Conservation (phyloP, 2,797 vertebrate genomes). For the Heteromormyrus szaboi region DNA sequence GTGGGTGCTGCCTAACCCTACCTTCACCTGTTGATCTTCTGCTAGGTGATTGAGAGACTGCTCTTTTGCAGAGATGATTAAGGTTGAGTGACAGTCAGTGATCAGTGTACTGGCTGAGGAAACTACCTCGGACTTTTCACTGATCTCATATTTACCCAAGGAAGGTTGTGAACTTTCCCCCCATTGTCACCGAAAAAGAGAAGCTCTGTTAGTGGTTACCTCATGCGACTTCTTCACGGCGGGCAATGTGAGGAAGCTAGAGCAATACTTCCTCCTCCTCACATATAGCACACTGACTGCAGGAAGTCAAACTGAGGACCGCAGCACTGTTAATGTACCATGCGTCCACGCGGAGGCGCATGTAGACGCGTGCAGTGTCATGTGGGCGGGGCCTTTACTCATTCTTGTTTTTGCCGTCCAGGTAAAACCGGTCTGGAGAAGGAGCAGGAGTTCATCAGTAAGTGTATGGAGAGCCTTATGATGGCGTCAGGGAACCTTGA, state of each 20-base stretch:
- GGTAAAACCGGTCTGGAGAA: conserved; percentile 96
- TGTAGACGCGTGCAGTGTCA: not conserved
- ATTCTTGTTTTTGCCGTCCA: conserved; percentile 25
- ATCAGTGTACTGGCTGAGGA: not conserved
- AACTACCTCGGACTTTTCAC: not conserved
- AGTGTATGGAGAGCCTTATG: conserved; percentile 97
- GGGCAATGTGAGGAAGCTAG: not conserved
- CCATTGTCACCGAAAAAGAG: not conserved
- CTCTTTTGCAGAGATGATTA: not conserved
- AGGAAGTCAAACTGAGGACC: not conserved
- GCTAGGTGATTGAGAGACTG: not conserved
- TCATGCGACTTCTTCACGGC: not conserved
- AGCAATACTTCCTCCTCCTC: not conserved
- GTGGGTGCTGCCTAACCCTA: conserved; percentile 51
- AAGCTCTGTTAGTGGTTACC: not conserved
- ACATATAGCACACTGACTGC: not conserved
- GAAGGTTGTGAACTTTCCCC: not conserved
- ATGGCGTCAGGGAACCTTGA: conserved; percentile 93
- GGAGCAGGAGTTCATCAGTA: conserved; percentile 98
- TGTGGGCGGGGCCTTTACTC: not conserved
- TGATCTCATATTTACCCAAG: not conserved
- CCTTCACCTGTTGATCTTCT: not conserved
- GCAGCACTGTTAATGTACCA: not conserved
- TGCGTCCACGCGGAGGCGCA: not conserved
- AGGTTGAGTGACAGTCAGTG: not conserved